Base-by-base conservation (phyloP, 2,113 vertebrate species). In the Saccopteryx leptura region DNA sequence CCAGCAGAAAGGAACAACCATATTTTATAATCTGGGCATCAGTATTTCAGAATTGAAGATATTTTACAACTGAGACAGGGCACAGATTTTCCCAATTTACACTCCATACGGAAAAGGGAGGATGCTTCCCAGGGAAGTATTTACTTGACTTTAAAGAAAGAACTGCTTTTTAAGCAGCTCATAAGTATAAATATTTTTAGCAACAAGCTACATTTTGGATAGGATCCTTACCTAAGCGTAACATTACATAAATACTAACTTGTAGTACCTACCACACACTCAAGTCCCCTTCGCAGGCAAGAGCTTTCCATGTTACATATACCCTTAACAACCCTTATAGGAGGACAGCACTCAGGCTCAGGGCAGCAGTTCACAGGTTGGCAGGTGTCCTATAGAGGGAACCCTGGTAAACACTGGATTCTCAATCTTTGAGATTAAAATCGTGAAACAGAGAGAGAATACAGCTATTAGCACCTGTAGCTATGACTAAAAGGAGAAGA, bases 111-210 rank as follows among this genome's bases (percentile, higher is more conserved):
- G 68, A 24, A 80, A 92, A 39, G 17, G 68, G 68, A 91, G 9
- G 31, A 15, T 79, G 71, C 60, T 48, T 95, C 63, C 8, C 26
- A 85, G 52, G 58, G 19, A 96, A 61, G 21, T 61, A 74, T 88
- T 61, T 72, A 69, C 28, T 76, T 76, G 21, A 90, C 50, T 85
- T 83, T 58, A 91, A 95, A 65, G 28, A 92, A 93, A n/a, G 66
- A 91, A 52, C 11, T 76, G n/a, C 33, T 54, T 92, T 88, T 89
- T 39, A 90, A 93, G 46, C 12, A 39, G 31, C 88, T n/a, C 18
- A 9, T 31, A 91, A 76, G 61, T 48, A 79, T 33, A 26, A 50
- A 50, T 50, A 56, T 63, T 71, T 68, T 31, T 71, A 88, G 87
- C 46, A 28, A 58, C 50, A 69, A 91, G 54, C 33, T 52, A 52